phyloP scores from a whole-genome alignment of 2,113 vertebrate species.

The Crotalus tigris region DNA sequence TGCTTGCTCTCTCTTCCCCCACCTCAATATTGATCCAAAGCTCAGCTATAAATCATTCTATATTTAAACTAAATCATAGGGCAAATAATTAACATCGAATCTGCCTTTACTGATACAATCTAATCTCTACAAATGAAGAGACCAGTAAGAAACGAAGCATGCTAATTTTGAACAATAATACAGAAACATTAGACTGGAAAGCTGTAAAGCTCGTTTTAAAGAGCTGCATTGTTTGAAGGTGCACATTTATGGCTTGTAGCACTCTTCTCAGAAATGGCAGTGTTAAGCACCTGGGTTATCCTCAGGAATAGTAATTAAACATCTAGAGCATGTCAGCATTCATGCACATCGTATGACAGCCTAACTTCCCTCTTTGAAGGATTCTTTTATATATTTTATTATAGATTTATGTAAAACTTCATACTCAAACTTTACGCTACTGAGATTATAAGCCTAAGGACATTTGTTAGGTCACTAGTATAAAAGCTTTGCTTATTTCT shows the following conservation, averaged over 20 bases:
- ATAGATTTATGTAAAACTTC: not conserved
- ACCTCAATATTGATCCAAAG: constrained; percentile 16
- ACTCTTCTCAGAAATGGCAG: not conserved
- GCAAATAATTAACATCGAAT: constrained; percentile 36
- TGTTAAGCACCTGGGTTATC: constrained; percentile 27
- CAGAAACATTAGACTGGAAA: not conserved
- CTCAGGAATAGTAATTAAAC: constrained; percentile 26
- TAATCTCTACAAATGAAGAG: constrained; percentile 14
- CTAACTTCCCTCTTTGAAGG: not conserved
- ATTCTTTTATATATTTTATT: not conserved
- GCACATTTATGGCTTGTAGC: not conserved
- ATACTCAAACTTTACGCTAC: not conserved
- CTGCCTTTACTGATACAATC: constrained; percentile 28
- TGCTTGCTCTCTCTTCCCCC: not conserved
- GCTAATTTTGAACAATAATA: constrained; percentile 13
- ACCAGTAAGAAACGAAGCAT: not conserved
- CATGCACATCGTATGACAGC: not conserved
- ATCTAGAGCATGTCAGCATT: constrained; percentile 17
- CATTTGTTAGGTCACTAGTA: not conserved
- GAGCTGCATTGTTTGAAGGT: constrained; percentile 1
- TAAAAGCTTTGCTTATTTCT: not conserved
- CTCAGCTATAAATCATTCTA: constrained; percentile 30
- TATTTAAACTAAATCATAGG: constrained; percentile 38
- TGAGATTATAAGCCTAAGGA: not conserved
- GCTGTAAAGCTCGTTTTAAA: not conserved